Evolutionary conservation across 1,140 invertebrate species (phyloP).

Genomic region (Drosophila tristis): DNA sequence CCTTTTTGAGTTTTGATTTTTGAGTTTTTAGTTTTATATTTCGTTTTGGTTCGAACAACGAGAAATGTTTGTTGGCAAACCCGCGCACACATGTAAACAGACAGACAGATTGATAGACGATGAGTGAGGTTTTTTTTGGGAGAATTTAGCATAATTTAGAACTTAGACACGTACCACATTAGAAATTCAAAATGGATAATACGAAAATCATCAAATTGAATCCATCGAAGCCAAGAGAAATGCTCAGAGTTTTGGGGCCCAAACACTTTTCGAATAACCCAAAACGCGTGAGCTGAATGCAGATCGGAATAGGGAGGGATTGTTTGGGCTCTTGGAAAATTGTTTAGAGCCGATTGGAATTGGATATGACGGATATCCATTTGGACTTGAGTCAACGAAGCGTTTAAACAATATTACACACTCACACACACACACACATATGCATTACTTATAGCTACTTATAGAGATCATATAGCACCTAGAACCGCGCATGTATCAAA

Average conservation of each 20-base stretch:
- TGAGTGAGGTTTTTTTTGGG: slow-evolving; percentile 35
- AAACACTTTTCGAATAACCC: slow-evolving; percentile 32
- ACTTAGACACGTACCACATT: slow-evolving; percentile 73
- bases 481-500: slow-evolving; percentile 77
- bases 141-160: slow-evolving; percentile 73
- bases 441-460: slow-evolving; percentile 49
- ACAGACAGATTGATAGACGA: slow-evolving; percentile 8
- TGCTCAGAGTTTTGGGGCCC: slow-evolving; percentile 23
- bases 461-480: slow-evolving; percentile 73
- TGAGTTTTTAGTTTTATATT: slow-evolving; percentile 36
- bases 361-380: slow-evolving; percentile 28
- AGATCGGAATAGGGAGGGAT: too few relatives aligned
- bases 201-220: slow-evolving; percentile 59
- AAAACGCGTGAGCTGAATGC: slow-evolving; percentile 16
- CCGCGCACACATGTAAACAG: slow-evolving; percentile 3
- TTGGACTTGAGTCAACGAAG: slow-evolving; percentile 71
- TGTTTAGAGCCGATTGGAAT: slow-evolving; percentile 3
- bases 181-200: slow-evolving; percentile 70
- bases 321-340: neutral
- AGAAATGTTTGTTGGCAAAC: slow-evolving; percentile 45
- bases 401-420: slow-evolving; percentile 55
- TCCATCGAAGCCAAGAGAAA: slow-evolving; percentile 33
- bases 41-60: slow-evolving; percentile 28
- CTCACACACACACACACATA: slow-evolving; percentile 34
- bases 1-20: slow-evolving; percentile 38